These are phyloP conservation scores for Cydia strobilella DNA, from an alignment of 1,140 invertebrate genomes.

Conservation along the genomic window DNA sequence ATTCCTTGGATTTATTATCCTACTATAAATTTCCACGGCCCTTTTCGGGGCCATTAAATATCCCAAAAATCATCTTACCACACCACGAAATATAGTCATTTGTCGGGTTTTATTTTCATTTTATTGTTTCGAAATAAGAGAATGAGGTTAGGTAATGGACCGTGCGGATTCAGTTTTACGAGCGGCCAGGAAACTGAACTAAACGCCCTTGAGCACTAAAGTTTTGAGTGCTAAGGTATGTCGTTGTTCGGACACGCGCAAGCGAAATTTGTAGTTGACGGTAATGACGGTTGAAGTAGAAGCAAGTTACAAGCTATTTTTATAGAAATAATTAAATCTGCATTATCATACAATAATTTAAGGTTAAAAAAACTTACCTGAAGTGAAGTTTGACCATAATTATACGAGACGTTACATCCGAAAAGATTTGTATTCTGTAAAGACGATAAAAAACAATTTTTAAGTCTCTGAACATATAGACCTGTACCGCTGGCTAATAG, in stretches of 20 bases:
- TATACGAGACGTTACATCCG: too few relatives aligned
- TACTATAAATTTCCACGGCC: constrained; percentile 41
- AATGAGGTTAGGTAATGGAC: constrained; percentile 13
- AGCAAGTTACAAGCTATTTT: too few relatives aligned
- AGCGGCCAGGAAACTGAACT: neutral
- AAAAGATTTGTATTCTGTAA: too few relatives aligned
- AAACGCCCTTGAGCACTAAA: constrained; percentile 1
- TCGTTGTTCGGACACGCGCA: neutral
- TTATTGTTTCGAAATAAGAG: constrained; percentile 18
- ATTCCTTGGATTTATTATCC: constrained; percentile 41
- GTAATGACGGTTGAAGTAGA: too few relatives aligned
- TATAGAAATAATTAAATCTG: too few relatives aligned
- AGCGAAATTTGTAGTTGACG: too few relatives aligned
- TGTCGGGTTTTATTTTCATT: constrained; percentile 21
- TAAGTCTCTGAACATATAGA: too few relatives aligned
- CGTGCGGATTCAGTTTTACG: constrained; percentile 5
- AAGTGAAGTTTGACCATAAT: too few relatives aligned
- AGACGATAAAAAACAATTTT: too few relatives aligned
- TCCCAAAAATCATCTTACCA: constrained; percentile 42
- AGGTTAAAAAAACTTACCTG: too few relatives aligned
- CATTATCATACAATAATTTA: too few relatives aligned
- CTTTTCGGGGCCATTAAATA: constrained; percentile 46
- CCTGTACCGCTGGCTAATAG: too few relatives aligned
- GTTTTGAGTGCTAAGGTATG: constrained; percentile 1
- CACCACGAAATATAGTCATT: constrained; percentile 29